Evolutionary conservation across 2,888 invertebrate species (phyloP).

Genomic region (Meandrusa payeni): DNA sequence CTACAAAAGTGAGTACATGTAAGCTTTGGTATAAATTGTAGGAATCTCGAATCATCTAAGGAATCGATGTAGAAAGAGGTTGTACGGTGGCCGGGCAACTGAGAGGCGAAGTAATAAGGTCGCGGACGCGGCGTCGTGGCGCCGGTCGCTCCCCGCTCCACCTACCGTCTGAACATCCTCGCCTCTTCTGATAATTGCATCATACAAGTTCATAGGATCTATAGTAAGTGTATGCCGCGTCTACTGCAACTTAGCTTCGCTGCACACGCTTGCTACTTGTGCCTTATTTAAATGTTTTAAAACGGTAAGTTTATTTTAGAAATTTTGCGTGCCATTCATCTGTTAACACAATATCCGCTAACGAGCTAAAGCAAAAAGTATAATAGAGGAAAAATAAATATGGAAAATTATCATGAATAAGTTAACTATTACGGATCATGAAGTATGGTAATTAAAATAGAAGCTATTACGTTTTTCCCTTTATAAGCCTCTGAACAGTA

Average conservation of each 20-base stretch:
- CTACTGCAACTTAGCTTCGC: slow-evolving; percentile 5
- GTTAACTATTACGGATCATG: too few relatives aligned
- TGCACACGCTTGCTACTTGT: slow-evolving; percentile 1
- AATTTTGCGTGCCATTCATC: too few relatives aligned
- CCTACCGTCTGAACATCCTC: slow-evolving; percentile 15
- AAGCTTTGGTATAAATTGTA: slow-evolving; percentile 25
- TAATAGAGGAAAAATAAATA: too few relatives aligned
- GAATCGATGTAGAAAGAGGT: slow-evolving; percentile 67
- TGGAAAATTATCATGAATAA: too few relatives aligned
- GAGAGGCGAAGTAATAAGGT: slow-evolving; percentile 61
- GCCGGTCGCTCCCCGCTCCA: slow-evolving; percentile 65
- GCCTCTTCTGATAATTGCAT: slow-evolving; percentile 22
- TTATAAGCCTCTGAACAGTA: too few relatives aligned
- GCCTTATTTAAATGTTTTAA: not conserved
- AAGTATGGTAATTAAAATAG: too few relatives aligned
- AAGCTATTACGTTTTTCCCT: too few relatives aligned
- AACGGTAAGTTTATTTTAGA: not conserved
- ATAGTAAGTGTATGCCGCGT: not conserved
- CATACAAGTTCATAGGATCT: slow-evolving; percentile 13
- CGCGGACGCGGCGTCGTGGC: slow-evolving; percentile 66
- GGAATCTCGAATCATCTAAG: slow-evolving; percentile 49
- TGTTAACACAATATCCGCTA: too few relatives aligned
- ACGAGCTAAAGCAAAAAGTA: too few relatives aligned
- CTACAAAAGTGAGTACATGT: not conserved
- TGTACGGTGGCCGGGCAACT: slow-evolving; percentile 50